phyloP scores from a whole-genome alignment of 2,888 invertebrate species.

The Parnassius smintheus region DNA sequence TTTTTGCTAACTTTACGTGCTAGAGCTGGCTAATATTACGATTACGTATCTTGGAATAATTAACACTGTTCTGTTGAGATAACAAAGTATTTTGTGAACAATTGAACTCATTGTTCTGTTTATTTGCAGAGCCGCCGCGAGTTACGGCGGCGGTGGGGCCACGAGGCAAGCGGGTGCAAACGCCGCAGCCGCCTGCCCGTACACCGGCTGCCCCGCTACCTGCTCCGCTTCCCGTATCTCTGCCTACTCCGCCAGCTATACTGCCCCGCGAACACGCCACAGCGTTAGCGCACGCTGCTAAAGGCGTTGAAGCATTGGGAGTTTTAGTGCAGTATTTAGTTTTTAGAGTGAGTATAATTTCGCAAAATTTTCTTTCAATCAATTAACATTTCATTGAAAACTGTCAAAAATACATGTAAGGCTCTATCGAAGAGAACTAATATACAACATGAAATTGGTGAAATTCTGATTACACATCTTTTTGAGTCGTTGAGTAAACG shows the following conservation, averaged over 20 bases:
- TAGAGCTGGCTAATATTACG: neutral
- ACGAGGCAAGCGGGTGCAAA: slow-evolving; percentile 69
- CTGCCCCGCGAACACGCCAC: slow-evolving; percentile 56
- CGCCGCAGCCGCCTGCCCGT: slow-evolving; percentile 50
- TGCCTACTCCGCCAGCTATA: slow-evolving; percentile 40
- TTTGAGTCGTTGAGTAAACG: no score
- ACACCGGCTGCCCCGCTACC: slow-evolving; percentile 47
- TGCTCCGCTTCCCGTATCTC: slow-evolving; percentile 43
- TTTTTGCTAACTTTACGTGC: no score
- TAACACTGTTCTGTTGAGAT: slow-evolving; percentile 9
- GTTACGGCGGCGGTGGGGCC: slow-evolving; percentile 68
- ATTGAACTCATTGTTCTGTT: slow-evolving; percentile 25
- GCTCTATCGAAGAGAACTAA: no score
- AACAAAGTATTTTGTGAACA: slow-evolving; percentile 17
- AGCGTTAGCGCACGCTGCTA: slow-evolving; percentile 78
- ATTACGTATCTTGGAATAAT: slow-evolving; percentile 10
- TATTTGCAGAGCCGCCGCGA: slow-evolving; percentile 64
- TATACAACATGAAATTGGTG: no score
- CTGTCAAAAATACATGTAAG: no score
- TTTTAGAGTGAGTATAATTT: slow-evolving; percentile 82
- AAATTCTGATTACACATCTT: no score
- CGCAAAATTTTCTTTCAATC: no score
- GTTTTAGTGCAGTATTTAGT: slow-evolving; percentile 92
- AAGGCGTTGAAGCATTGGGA: slow-evolving; percentile 91
- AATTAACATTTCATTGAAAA: no score